Conservation (phyloP, 1,140 invertebrate species). For the Heliconius hermathena region DNA sequence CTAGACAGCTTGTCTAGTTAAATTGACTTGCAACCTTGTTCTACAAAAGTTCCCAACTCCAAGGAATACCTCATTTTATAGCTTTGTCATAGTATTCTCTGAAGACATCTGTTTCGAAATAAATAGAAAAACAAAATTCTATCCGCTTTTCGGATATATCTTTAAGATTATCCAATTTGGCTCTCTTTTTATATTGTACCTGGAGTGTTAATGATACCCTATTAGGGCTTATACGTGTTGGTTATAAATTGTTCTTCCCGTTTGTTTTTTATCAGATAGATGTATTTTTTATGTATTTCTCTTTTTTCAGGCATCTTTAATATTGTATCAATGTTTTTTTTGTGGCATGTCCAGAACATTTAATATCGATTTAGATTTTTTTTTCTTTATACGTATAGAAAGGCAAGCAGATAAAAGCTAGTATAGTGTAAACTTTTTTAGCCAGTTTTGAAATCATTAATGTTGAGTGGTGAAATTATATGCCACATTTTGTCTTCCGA, state of each 20-base stretch:
- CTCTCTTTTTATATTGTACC: neutral
- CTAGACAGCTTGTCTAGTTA: constrained; percentile 1
- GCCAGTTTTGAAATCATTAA: too few species aligned
- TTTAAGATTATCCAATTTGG: constrained; percentile 1
- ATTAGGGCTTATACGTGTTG: neutral
- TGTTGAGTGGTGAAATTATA: too few species aligned
- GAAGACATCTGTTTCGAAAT: neutral
- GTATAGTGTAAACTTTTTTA: too few species aligned
- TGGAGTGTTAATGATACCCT: constrained; percentile 1
- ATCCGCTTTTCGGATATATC: neutral
- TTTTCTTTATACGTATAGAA: too few species aligned
- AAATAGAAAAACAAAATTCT: neutral
- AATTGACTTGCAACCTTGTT: neutral
- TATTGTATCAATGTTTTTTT: neutral
- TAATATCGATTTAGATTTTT: too few species aligned
- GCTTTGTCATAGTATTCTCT: neutral
- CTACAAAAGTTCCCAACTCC: neutral
- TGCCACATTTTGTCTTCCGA: too few species aligned
- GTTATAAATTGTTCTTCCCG: neutral
- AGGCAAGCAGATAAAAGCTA: too few species aligned
- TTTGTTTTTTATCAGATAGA: neutral
- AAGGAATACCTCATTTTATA: constrained; percentile 6
- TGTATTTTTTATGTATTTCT: neutral
- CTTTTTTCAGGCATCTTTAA: neutral
- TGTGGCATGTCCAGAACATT: too few species aligned